These are phyloP conservation scores for Phrixothrix hirtus DNA, from an alignment of 2,888 invertebrate species.

Conservation along the genomic window DNA sequence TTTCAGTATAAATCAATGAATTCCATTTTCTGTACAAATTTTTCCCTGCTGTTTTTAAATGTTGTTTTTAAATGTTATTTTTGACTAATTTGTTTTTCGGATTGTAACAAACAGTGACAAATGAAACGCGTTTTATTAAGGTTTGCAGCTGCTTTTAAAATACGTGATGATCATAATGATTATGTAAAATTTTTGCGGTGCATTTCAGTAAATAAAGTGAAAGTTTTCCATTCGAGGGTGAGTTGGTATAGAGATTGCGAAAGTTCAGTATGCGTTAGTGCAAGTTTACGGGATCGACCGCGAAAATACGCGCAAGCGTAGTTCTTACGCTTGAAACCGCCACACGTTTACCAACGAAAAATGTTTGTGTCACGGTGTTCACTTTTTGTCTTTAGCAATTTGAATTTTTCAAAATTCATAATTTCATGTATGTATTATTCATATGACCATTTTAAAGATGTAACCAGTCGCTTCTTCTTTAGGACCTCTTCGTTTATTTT, in stretches of 20 bases:
- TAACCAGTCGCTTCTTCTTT: too few species aligned
- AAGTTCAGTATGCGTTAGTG: conserved; percentile 30
- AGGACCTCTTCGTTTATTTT: not conserved
- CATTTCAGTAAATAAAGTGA: conserved; percentile 22
- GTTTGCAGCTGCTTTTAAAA: not conserved
- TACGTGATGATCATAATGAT: not conserved
- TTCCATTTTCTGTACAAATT: too few species aligned
- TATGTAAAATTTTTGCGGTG: not conserved
- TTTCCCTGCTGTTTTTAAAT: too few species aligned
- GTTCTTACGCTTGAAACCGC: conserved; percentile 31
- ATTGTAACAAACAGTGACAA: not conserved
- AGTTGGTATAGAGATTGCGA: conserved; percentile 27
- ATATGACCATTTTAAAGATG: too few species aligned
- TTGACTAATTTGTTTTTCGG: too few species aligned
- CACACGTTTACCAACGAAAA: conserved; percentile 48
- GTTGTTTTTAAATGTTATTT: too few species aligned
- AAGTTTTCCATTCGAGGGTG: conserved; percentile 27
- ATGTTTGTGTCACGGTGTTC: conserved; percentile 46
- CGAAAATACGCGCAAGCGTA: conserved; percentile 26
- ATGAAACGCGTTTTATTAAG: not conserved
- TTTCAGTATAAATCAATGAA: too few species aligned
- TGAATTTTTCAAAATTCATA: conserved; percentile 5
- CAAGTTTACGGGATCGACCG: conserved; percentile 31
- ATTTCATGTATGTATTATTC: not conserved
- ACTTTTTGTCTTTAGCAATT: conserved; percentile 18